Evolutionary conservation across 2,797 vertebrate genomes (phyloP).

Genomic region (Pseudomugil tenellus): DNA sequence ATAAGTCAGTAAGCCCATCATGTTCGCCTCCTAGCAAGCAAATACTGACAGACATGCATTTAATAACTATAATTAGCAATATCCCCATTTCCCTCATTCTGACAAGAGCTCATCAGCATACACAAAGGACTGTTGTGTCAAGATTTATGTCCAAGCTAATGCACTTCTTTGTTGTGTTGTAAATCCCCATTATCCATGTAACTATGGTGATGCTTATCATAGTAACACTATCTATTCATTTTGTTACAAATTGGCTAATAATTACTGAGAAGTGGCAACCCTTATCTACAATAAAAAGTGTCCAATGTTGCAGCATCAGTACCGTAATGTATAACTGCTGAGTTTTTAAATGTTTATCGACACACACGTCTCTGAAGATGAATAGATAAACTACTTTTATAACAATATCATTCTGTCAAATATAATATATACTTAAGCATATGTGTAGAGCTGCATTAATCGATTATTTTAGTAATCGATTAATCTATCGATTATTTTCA

Average conservation of each 20-base stretch:
- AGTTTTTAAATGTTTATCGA: constrained; percentile 1
- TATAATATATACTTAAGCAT: background rate
- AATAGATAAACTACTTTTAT: background rate
- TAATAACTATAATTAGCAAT: constrained; percentile 74
- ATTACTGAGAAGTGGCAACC: constrained; percentile 23
- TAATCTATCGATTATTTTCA: too few species aligned
- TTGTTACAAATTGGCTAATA: constrained; percentile 31
- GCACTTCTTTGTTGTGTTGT: constrained; percentile 36
- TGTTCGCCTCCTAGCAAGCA: constrained; percentile 46
- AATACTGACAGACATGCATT: constrained; percentile 67
- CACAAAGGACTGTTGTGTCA: constrained; percentile 55
- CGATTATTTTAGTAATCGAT: too few species aligned
- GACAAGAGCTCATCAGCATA: constrained; percentile 60
- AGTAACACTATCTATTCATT: constrained; percentile 23
- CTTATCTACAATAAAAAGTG: background rate
- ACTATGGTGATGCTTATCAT: constrained; percentile 39
- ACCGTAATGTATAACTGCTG: constrained; percentile 5
- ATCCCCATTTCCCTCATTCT: constrained; percentile 55
- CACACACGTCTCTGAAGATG: background rate
- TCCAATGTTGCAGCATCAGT: constrained; percentile 34
- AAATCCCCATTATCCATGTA: constrained; percentile 56
- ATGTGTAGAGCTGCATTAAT: background rate
- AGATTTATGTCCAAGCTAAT: constrained; percentile 64
- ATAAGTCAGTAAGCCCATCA: constrained; percentile 63
- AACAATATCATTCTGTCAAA: background rate